Evolutionary conservation across 2,113 vertebrate genomes (phyloP).

Genomic region (Prionailurus viverrinus): DNA sequence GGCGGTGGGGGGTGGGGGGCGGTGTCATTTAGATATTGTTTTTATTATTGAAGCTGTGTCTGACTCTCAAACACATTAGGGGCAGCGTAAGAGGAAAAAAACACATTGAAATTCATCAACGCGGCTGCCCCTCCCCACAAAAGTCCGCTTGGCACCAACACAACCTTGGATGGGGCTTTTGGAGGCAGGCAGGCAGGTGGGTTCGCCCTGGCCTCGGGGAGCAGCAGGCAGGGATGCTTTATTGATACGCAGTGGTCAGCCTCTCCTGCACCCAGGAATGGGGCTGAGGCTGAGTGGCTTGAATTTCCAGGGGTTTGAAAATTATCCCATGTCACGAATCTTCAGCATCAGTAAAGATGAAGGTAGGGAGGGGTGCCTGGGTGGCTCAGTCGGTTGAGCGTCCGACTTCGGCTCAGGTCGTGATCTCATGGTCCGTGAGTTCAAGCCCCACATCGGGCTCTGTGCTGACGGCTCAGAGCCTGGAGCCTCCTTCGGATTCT

Average conservation of each 20-base stretch:
- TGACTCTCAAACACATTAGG: neutral
- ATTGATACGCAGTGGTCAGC: neutral
- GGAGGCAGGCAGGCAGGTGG: neutral
- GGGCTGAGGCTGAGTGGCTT: neutral
- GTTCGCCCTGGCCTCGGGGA: neutral
- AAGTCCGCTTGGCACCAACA: neutral
- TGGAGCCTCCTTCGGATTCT: too few species aligned
- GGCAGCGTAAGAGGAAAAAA: neutral
- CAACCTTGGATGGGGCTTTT: neutral
- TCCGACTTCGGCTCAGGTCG: too few species aligned
- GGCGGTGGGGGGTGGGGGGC: too few species aligned
- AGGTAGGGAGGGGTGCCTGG: neutral
- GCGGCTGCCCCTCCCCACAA: neutral
- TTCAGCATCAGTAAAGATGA: neutral
- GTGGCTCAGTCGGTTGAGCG: too few species aligned
- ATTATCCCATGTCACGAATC: neutral
- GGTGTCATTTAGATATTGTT: neutral
- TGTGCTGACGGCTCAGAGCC: too few species aligned
- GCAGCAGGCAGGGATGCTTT: accelerated
- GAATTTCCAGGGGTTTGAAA: neutral
- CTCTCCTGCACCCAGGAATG: neutral
- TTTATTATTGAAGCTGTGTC: neutral
- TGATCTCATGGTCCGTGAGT: too few species aligned
- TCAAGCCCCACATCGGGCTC: too few species aligned
- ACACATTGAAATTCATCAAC: neutral